Conservation (phyloP, 2,113 vertebrate species). For the Bathybates hornii region DNA sequence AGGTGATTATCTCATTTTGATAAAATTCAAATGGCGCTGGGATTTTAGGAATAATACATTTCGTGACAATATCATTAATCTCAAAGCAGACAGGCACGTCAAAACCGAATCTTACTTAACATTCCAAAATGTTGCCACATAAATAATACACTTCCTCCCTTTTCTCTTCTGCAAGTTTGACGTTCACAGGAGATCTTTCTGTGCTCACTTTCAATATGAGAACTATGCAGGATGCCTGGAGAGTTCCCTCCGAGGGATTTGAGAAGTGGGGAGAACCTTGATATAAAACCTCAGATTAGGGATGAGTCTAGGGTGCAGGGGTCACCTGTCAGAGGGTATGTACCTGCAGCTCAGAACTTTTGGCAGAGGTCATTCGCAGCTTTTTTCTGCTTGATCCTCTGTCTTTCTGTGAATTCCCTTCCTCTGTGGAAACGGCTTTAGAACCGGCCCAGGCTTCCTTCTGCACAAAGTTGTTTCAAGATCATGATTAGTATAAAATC, state of each 20-base stretch:
- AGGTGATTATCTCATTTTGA: background rate
- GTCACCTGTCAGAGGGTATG: slow-evolving; percentile 24
- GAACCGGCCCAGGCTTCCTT: slow-evolving; percentile 2
- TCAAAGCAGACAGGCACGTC: background rate
- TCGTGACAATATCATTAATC: background rate
- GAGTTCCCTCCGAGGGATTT: background rate
- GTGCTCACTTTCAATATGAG: background rate
- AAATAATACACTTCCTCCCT: background rate
- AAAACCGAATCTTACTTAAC: background rate
- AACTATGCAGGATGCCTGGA: background rate
- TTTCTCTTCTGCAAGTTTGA: background rate
- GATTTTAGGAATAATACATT: background rate
- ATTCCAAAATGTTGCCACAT: background rate
- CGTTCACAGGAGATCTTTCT: background rate
- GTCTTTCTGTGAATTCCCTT: background rate
- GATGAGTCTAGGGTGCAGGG: background rate
- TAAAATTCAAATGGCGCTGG: background rate
- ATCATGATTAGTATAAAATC: slow-evolving; percentile 26
- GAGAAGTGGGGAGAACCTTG: background rate
- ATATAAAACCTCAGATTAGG: slow-evolving; percentile 8
- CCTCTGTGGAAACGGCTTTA: background rate
- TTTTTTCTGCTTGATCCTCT: background rate
- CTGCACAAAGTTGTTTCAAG: slow-evolving; percentile 13
- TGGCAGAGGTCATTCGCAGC: background rate
- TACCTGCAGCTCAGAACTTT: slow-evolving; percentile 61